Evolutionary conservation across 1,140 invertebrate species (phyloP), one percentile per base, ranked within the genome.

Genomic region (Nautilus pompilius): DNA sequence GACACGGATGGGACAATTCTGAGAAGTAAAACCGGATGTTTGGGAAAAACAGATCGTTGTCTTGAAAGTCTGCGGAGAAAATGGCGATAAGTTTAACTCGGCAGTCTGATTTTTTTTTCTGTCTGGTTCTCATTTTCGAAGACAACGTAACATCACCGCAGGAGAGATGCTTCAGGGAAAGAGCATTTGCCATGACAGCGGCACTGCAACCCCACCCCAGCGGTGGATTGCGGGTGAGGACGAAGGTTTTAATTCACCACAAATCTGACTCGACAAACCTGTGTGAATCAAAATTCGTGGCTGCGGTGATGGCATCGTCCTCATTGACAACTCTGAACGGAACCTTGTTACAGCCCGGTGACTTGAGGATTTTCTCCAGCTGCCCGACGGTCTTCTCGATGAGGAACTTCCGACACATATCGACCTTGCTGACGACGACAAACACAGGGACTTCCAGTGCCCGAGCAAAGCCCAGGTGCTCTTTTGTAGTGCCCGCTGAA

Each of bases 391-490:
- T 98, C 73, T 97, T 94, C 84, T 94, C 89, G n/a, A 99, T 84
- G 53, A 99, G 89, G 83, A 97, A 96, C 33, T 90, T 88, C 13
- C 96, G 96, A 82, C 96, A 99, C 96, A 98, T 98, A 81, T 99
- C 98, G 71, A 98, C 96, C 87, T 98, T 98, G 22, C 93, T 97
- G 15, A 99, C 92, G 1, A 99, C 96, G 41, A 99, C 95, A 86
- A 99, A 99, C n/a, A 99, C 95, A 15, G 97, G 98, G 45, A 99
- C 95, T 24, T 91, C 93, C 17, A 99, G 85, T 0, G 96, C 96
- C 62, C 99, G 84, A 17, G 96, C 95, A 59, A 99, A 86, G 15
- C 96, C 96, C 22, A 99, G 84, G 86, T 99, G 97, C 85, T 99
- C 97, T 83, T 98, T 99, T 0, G 97, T 98, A 91, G 99, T 99